Conservation (phyloP, 2,797 vertebrate species). For the Numenius phaeopus region DNA sequence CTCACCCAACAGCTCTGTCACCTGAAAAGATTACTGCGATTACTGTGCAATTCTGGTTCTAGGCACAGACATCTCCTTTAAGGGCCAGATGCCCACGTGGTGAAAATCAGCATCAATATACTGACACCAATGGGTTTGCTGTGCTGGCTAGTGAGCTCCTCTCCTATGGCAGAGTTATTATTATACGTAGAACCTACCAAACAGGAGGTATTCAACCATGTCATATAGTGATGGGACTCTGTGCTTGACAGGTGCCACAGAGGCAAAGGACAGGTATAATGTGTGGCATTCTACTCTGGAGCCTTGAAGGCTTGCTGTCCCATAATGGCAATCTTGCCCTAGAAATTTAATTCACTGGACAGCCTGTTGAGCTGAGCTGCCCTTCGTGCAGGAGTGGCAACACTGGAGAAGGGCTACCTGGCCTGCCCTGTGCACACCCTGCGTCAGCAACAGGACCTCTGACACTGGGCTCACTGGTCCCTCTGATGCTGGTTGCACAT, state of each 20-base stretch:
- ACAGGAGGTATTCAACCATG: background rate
- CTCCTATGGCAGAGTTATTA: accelerated
- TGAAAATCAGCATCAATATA: background rate
- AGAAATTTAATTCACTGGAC: accelerated
- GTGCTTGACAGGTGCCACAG: background rate
- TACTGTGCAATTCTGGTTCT: background rate
- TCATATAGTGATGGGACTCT: background rate
- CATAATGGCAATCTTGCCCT: background rate
- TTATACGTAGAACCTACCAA: background rate
- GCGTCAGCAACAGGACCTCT: background rate
- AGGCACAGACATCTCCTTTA: background rate
- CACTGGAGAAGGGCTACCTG: background rate
- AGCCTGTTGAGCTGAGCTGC: background rate
- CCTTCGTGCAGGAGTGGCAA: background rate
- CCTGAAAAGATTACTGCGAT: background rate
- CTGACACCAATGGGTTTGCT: background rate
- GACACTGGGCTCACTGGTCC: background rate
- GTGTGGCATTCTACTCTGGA: background rate
- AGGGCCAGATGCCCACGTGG: background rate
- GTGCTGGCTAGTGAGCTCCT: background rate
- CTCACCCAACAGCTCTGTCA: background rate
- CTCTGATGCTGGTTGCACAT: background rate
- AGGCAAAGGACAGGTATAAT: background rate
- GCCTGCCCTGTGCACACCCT: background rate
- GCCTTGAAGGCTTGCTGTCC: background rate